Evolutionary conservation across 2,888 invertebrate species (phyloP).

Genomic region (Prenolepis imparis): DNA sequence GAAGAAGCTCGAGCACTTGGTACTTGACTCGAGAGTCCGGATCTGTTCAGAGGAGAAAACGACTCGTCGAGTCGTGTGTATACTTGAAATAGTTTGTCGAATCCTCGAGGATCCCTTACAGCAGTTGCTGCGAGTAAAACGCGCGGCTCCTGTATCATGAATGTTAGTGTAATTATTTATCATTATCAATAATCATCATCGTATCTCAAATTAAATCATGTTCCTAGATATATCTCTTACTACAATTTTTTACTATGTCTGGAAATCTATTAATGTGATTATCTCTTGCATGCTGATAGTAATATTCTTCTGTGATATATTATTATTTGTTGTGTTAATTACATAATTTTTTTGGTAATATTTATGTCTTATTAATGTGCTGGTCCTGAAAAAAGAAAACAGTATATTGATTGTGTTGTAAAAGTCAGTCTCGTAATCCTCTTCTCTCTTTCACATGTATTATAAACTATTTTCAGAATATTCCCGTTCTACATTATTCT

Average conservation of each 20-base stretch:
- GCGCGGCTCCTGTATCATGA: constrained; percentile 71
- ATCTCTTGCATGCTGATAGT: neutral
- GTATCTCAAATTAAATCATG: constrained; percentile 3
- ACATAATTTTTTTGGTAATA: neutral
- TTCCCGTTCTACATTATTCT: constrained; percentile 81
- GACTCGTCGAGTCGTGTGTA: constrained; percentile 10
- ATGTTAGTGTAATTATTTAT: constrained; percentile 72
- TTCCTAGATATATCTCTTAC: neutral
- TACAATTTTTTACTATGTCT: neutral
- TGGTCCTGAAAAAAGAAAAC: neutral
- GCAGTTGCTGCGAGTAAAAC: constrained; percentile 43
- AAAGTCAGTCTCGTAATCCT: constrained; percentile 33
- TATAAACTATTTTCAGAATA: constrained; percentile 84
- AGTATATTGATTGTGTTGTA: constrained; percentile 13
- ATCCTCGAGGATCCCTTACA: constrained; percentile 23
- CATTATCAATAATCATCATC: neutral
- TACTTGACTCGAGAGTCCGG: constrained; percentile 3
- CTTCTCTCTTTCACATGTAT: constrained; percentile 61
- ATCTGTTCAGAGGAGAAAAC: constrained; percentile 50
- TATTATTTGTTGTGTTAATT: neutral
- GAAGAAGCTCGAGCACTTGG: constrained; percentile 49
- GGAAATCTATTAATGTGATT: neutral
- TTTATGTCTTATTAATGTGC: neutral
- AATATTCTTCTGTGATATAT: neutral
- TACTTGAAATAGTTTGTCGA: constrained; percentile 2